These are phyloP conservation scores for Menura novaehollandiae DNA, from an alignment of 2,113 vertebrate species.

Conservation along the genomic window DNA sequence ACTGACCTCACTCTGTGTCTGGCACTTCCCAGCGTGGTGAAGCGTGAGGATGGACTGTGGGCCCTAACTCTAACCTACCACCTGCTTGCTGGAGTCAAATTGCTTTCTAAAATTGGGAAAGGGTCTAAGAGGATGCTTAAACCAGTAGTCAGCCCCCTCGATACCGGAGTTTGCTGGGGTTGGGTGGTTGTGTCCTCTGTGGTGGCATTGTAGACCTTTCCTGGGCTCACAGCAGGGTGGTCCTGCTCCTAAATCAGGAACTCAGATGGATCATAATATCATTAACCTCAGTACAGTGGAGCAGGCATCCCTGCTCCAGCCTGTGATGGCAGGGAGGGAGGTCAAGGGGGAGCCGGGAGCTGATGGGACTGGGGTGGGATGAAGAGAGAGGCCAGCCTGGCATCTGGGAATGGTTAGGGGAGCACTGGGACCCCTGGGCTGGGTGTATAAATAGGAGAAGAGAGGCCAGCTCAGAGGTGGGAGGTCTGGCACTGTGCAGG, in stretches of 20 bases:
- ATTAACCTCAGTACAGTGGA: background rate
- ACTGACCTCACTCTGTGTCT: background rate
- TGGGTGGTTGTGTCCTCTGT: background rate
- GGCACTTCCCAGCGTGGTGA: background rate
- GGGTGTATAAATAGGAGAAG: conserved; percentile 22
- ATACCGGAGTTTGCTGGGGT: background rate
- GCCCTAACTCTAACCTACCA: background rate
- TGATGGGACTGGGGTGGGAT: background rate
- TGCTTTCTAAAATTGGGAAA: background rate
- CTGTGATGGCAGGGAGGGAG: background rate
- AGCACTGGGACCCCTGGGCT: background rate
- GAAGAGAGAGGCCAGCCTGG: background rate
- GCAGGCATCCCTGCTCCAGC: background rate
- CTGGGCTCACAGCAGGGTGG: accelerated
- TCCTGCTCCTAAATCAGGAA: background rate
- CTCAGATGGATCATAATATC: accelerated
- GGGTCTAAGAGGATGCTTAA: background rate
- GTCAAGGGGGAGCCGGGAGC: background rate
- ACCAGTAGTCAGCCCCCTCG: background rate
- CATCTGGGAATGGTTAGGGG: conserved; percentile 43
- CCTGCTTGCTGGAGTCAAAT: background rate
- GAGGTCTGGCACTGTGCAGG: background rate
- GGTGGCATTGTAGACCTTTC: background rate
- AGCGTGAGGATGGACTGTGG: background rate
- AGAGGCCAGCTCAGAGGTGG: conserved; percentile 23